Conservation (phyloP, 2,797 vertebrate species). For the Pempheris klunzingeri region DNA sequence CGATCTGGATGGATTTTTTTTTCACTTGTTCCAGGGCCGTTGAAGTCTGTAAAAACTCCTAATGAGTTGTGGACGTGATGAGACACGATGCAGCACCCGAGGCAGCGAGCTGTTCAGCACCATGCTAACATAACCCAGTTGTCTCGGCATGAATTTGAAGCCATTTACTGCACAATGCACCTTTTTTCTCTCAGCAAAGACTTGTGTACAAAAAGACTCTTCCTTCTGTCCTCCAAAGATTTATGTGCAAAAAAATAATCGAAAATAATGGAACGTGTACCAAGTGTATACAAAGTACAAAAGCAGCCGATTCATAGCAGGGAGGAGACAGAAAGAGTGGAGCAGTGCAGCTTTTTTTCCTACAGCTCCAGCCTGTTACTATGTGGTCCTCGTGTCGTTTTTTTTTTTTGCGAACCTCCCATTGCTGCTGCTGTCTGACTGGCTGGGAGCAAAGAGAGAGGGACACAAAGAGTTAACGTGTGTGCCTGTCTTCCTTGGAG, state of each 20-base stretch:
- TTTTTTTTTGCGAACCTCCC: conserved; percentile 37
- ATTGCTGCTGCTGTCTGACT: conserved; percentile 44
- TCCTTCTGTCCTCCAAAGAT: not conserved
- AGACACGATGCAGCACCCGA: conserved; percentile 39
- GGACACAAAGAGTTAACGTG: conserved; percentile 77
- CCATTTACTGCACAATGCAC: not conserved
- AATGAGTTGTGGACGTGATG: conserved; percentile 51
- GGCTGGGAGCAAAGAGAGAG: conserved; percentile 21
- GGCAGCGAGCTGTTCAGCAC: conserved; percentile 28
- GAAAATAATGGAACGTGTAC: not conserved
- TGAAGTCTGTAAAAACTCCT: conserved; percentile 29
- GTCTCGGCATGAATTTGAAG: conserved; percentile 27
- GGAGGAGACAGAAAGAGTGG: conserved; percentile 5
- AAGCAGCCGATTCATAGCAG: conserved; percentile 3
- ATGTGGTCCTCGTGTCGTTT: conserved; percentile 30
- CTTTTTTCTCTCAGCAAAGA: not conserved
- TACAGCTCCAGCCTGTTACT: conserved; percentile 39
- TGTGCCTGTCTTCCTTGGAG: conserved; percentile 73
- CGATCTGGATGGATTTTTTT: not conserved
- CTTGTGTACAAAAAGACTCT: not conserved
- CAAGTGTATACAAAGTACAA: not conserved
- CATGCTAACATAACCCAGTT: conserved; percentile 25
- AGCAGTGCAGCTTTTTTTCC: conserved; percentile 26
- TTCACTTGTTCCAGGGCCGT: conserved; percentile 18
- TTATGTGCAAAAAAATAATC: not conserved